These are phyloP conservation scores for Microctenopoma stevenorrisi DNA, from an alignment of 2,797 vertebrate genomes.

Conservation along the genomic window DNA sequence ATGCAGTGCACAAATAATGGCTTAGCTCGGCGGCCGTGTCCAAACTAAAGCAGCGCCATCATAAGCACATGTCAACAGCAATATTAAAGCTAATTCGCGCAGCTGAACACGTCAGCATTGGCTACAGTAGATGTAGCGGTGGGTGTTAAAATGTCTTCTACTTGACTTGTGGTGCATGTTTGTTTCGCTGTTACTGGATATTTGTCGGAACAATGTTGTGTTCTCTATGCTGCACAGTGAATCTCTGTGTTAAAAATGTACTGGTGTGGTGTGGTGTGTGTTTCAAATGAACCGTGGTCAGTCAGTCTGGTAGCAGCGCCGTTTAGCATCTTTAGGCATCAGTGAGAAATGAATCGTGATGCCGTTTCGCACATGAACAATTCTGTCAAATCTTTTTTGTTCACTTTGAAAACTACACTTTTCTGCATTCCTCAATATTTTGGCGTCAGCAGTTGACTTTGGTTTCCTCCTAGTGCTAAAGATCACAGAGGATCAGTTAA, in stretches of 20 bases:
- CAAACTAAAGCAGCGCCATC: slow-evolving; percentile 51
- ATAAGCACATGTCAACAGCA: slow-evolving; percentile 67
- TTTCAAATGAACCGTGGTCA: slow-evolving; percentile 48
- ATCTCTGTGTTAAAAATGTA: slow-evolving; percentile 48
- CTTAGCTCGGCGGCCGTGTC: slow-evolving; percentile 44
- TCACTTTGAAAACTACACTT: background rate
- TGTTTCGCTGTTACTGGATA: slow-evolving; percentile 61
- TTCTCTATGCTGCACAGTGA: slow-evolving; percentile 54
- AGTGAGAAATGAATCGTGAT: slow-evolving; percentile 27
- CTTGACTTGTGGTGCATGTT: slow-evolving; percentile 74
- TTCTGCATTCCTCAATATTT: slow-evolving; percentile 2
- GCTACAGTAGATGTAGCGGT: slow-evolving; percentile 59
- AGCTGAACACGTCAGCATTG: slow-evolving; percentile 30
- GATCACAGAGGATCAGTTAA: too few relatives aligned
- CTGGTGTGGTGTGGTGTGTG: slow-evolving; percentile 48
- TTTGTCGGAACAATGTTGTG: slow-evolving; percentile 60
- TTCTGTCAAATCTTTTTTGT: background rate
- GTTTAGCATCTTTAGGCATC: slow-evolving; percentile 11
- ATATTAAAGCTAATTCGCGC: slow-evolving; percentile 60
- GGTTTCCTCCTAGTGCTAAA: too few relatives aligned
- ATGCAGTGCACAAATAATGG: slow-evolving; percentile 43
- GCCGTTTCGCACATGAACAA: background rate
- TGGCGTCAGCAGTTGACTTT: background rate
- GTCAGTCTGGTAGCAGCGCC: slow-evolving; percentile 21
- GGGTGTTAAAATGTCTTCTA: slow-evolving; percentile 57